Conservation (phyloP, 1,140 invertebrate genomes). For the Octopus bimaculoides region DNA sequence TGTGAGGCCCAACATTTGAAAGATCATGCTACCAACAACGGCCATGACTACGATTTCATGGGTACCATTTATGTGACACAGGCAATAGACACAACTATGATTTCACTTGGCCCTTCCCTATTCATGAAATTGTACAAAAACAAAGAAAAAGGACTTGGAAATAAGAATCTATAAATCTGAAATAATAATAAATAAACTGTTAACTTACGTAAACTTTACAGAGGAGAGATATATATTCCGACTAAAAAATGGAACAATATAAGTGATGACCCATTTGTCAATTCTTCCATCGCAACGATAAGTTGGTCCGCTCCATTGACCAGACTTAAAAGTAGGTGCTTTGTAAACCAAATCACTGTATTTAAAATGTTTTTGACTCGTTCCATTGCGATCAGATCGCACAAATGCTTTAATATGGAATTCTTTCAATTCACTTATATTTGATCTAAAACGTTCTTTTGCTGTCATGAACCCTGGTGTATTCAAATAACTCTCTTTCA, state of each 20-base stretch:
- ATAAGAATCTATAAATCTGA: too few species aligned
- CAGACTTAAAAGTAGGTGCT: slow-evolving; percentile 60
- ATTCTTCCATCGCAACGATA: slow-evolving; percentile 85
- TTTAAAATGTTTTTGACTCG: slow-evolving; percentile 30
- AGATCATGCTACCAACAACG: too few species aligned
- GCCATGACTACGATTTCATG: too few species aligned
- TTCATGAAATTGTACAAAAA: too few species aligned
- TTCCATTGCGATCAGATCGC: slow-evolving; percentile 72
- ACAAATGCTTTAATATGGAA: slow-evolving; percentile 56
- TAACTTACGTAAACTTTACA: slow-evolving; percentile 46
- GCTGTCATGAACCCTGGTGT: slow-evolving; percentile 30
- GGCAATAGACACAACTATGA: too few species aligned
- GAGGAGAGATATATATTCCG: slow-evolving; percentile 77
- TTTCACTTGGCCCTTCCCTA: too few species aligned
- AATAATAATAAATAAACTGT: not conserved
- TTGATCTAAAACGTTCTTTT: slow-evolving; percentile 31
- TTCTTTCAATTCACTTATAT: slow-evolving; percentile 26
- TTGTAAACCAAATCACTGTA: slow-evolving; percentile 81
- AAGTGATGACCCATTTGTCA: slow-evolving; percentile 92
- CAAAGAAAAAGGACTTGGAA: too few species aligned
- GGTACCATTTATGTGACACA: too few species aligned
- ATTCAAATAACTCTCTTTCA: slow-evolving; percentile 25
- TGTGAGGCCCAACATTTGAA: too few species aligned
- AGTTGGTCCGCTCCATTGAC: slow-evolving; percentile 87
- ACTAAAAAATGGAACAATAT: slow-evolving; percentile 93